These are phyloP conservation scores for Enteromius fasciolatus DNA, from an alignment of 2,797 vertebrate genomes.

Conservation along the genomic window DNA sequence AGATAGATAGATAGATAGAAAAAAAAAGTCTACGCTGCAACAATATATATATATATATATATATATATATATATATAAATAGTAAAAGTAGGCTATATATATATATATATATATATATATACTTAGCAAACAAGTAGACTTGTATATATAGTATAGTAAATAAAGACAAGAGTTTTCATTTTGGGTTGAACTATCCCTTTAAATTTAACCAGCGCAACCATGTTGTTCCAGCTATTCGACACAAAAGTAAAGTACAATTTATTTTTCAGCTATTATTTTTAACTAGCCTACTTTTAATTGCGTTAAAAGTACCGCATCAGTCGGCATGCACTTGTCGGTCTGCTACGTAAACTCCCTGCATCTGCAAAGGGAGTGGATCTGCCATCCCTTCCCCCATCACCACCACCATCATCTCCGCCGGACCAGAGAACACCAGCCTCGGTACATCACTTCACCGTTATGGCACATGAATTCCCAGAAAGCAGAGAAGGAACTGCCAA, in stretches of 20 bases:
- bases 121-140: too few relatives aligned
- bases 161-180: neutral
- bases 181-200: constrained; percentile 8
- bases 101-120: too few relatives aligned
- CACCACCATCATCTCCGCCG: constrained; percentile 50
- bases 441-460: constrained; percentile 56
- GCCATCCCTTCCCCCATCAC: constrained; percentile 45
- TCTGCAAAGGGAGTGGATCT: constrained; percentile 53
- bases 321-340: constrained; percentile 10
- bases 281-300: neutral
- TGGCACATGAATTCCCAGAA: constrained; percentile 62
- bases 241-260: neutral
- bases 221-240: neutral
- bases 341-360: constrained; percentile 21
- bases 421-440: constrained; percentile 50
- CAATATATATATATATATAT: too few relatives aligned
- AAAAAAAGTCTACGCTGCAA: too few relatives aligned
- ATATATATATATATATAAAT: too few relatives aligned
- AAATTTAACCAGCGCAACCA: neutral
- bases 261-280: neutral
- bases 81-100: too few relatives aligned
- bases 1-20: too few relatives aligned
- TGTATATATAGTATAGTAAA: neutral
- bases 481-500: constrained; percentile 47
- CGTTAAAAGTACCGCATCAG: neutral